phyloP scores from a whole-genome alignment of 2,797 vertebrate species.

The Natrix natrix region DNA sequence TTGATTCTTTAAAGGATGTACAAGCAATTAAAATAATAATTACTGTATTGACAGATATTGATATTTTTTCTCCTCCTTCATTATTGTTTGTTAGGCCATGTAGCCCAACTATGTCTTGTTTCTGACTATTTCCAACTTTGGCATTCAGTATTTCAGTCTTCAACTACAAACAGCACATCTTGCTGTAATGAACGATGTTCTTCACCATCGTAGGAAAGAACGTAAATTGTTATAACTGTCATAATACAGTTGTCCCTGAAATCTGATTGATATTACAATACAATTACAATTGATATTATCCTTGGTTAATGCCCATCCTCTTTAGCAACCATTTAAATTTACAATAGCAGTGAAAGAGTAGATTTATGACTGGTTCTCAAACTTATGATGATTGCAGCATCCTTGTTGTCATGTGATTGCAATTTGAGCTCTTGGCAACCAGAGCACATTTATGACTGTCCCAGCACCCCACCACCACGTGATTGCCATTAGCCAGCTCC shows the following conservation, averaged over 20 bases:
- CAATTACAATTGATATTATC: too few relatives aligned
- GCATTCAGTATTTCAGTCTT: background rate
- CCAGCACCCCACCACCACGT: too few relatives aligned
- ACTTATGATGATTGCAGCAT: background rate
- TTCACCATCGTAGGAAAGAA: background rate
- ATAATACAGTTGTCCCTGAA: background rate
- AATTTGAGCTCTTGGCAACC: background rate
- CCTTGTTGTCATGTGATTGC: background rate
- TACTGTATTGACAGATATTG: background rate
- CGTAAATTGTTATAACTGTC: background rate
- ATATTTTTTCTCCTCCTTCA: background rate
- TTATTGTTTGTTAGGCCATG: background rate
- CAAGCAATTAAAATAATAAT: background rate
- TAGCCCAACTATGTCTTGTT: background rate
- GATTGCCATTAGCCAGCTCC: background rate
- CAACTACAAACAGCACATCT: background rate
- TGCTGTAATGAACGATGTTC: background rate
- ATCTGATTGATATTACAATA: background rate
- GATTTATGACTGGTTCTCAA: background rate
- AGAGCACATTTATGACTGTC: background rate
- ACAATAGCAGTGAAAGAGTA: background rate
- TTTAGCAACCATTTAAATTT: background rate
- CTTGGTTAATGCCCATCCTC: background rate
- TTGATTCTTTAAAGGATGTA: background rate
- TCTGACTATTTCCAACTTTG: background rate